Percentiles rank a stretch among this genome's conserved stretches.
These are phyloP conservation scores for Ahaetulla prasina DNA, from an alignment of 2,113 vertebrate genomes.

Conservation along the genomic window DNA sequence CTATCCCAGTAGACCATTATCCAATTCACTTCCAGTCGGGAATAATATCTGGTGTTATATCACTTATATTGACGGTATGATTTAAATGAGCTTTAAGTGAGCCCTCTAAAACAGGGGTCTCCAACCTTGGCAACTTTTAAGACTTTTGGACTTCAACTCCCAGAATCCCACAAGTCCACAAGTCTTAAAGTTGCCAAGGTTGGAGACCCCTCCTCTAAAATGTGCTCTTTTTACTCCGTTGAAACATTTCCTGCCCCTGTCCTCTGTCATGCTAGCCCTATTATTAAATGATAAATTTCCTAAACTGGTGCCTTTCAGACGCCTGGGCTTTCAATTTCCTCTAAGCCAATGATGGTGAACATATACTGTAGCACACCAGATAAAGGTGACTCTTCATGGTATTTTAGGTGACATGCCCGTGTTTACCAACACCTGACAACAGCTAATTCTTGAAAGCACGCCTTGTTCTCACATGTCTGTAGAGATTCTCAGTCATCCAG, in stretches of 20 bases:
- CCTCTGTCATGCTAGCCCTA: background rate
- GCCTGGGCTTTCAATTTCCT: background rate
- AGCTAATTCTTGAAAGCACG: too few species aligned
- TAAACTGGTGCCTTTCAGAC: background rate
- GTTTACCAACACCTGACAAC: too few species aligned
- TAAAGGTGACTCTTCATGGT: too few species aligned
- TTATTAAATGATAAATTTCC: background rate
- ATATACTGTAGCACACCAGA: too few species aligned
- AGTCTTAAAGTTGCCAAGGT: too few species aligned
- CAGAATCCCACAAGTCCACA: too few species aligned
- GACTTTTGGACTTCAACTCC: too few species aligned
- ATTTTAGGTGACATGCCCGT: too few species aligned
- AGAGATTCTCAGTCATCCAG: too few species aligned
- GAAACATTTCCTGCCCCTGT: background rate
- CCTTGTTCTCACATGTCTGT: too few species aligned
- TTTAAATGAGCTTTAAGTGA: background rate
- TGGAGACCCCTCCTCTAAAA: background rate
- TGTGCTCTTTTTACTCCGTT: background rate
- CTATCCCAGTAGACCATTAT: background rate
- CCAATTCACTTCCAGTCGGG: background rate
- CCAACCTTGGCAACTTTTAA: too few species aligned
- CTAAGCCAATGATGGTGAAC: background rate
- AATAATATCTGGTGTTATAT: background rate
- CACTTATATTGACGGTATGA: background rate
- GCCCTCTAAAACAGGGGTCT: background rate